These are phyloP conservation scores for Aphaenogaster ashmeadi DNA, from an alignment of 1,140 invertebrate genomes.

Conservation along the genomic window DNA sequence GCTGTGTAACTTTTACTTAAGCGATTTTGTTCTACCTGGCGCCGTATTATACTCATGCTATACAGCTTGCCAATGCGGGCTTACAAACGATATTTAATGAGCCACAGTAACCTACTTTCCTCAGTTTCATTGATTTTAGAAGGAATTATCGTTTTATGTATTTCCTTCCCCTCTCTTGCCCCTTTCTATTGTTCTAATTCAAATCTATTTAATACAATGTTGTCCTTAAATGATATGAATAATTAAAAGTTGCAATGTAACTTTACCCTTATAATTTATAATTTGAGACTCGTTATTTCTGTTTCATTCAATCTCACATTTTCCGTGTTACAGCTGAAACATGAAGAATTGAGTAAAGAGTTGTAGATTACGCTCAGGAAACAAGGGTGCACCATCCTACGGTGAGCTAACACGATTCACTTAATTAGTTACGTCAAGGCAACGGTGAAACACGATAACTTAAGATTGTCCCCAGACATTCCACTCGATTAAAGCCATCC, in stretches of 20 bases:
- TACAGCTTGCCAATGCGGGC: conserved; percentile 51
- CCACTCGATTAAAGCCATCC: conserved; percentile 63
- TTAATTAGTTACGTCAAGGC: conserved; percentile 50
- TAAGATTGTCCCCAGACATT: conserved; percentile 60
- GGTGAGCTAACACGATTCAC: conserved; percentile 51
- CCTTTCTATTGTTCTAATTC: neutral
- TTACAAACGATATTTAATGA: conserved; percentile 60
- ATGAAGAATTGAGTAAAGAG: conserved; percentile 15
- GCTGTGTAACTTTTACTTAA: conserved; percentile 63
- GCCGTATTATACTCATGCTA: conserved; percentile 24
- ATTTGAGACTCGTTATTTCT: neutral
- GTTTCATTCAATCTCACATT: neutral
- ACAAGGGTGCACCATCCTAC: conserved; percentile 11
- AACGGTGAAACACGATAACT: conserved; percentile 53
- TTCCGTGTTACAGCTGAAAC: neutral
- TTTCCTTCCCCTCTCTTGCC: neutral
- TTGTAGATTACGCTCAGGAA: conserved; percentile 17
- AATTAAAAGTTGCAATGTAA: neutral
- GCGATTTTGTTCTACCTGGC: conserved; percentile 56
- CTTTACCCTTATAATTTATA: neutral
- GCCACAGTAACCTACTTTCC: conserved; percentile 36
- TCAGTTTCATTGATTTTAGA: conserved; percentile 30
- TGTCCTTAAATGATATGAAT: neutral
- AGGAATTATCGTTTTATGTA: conserved; percentile 26
- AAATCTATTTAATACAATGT: conserved; percentile 7